Evolutionary conservation across 1,140 invertebrate genomes (phyloP).

Genomic region (Ylistrum balloti): DNA sequence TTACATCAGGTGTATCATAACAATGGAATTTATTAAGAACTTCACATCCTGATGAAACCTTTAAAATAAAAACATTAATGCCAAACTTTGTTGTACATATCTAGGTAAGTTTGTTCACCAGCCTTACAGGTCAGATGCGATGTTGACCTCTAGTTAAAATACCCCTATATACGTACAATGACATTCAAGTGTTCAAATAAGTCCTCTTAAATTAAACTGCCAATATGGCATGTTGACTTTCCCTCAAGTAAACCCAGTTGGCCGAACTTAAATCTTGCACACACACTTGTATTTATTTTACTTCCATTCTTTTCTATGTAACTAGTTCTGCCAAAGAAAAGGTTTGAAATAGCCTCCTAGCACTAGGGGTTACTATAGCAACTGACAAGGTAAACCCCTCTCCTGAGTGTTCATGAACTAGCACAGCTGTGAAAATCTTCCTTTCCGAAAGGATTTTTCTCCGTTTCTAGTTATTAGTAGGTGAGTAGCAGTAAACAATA

Average conservation of each 20-base stretch:
- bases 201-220: neutral
- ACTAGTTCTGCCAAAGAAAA: conserved; percentile 40
- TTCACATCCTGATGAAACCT: no score
- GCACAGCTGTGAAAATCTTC: conserved; percentile 38
- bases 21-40: no score
- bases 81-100: no score
- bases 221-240: neutral
- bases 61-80: no score
- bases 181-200: conserved; percentile 35
- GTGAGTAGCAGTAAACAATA: neutral
- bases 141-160: conserved; percentile 18
- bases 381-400: neutral
- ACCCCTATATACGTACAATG: neutral
- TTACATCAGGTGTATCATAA: no score
- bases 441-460: neutral
- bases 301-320: conserved; percentile 8
- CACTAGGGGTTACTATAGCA: conserved; percentile 14
- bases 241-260: neutral
- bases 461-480: neutral
- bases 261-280: neutral
- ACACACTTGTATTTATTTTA: conserved; percentile 28
- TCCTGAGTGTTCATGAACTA: conserved; percentile 8
- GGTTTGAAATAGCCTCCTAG: neutral
- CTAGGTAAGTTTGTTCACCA: no score
- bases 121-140: neutral